Evolutionary conservation across 2,888 invertebrate species (phyloP).

Genomic region (Sericinus montela): DNA sequence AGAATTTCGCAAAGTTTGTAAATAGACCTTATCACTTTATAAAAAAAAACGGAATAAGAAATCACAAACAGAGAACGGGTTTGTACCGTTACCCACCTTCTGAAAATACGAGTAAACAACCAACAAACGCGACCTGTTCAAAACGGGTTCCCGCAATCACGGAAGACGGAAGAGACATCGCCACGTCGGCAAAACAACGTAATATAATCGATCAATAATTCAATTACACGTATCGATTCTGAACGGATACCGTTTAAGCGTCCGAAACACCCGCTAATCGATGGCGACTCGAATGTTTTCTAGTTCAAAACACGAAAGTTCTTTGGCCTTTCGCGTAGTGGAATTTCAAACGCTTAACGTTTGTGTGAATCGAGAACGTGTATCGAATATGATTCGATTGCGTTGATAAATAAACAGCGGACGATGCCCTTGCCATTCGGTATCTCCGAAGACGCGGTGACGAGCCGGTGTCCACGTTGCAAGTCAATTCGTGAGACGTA

Average conservation of each 20-base stretch:
- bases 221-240: slow-evolving; percentile 17
- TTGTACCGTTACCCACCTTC: slow-evolving; percentile 62
- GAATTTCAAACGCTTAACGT: slow-evolving; percentile 62
- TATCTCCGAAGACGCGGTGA: slow-evolving; percentile 21
- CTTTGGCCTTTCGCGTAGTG: slow-evolving; percentile 43
- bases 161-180: slow-evolving; percentile 15
- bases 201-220: slow-evolving; percentile 22
- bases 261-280: slow-evolving; percentile 17
- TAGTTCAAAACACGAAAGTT: slow-evolving; percentile 45
- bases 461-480: slow-evolving; percentile 17
- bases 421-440: slow-evolving; percentile 51
- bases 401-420: slow-evolving; percentile 63
- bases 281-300: slow-evolving; percentile 18
- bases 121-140: slow-evolving; percentile 41
- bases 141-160: slow-evolving; percentile 46
- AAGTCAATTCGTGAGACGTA: slow-evolving; percentile 31
- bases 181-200: slow-evolving; percentile 11
- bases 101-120: slow-evolving; percentile 60
- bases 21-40: slow-evolving; percentile 39
- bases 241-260: slow-evolving; percentile 26
- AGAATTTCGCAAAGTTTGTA: slow-evolving; percentile 45
- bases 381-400: slow-evolving; percentile 61
- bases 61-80: slow-evolving; percentile 55
- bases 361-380: slow-evolving; percentile 75
- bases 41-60: slow-evolving; percentile 35